Percentiles rank a stretch among this genome's conserved stretches.
phyloP scores from a whole-genome alignment of 2,797 vertebrate genomes.

The Avahi laniger region DNA sequence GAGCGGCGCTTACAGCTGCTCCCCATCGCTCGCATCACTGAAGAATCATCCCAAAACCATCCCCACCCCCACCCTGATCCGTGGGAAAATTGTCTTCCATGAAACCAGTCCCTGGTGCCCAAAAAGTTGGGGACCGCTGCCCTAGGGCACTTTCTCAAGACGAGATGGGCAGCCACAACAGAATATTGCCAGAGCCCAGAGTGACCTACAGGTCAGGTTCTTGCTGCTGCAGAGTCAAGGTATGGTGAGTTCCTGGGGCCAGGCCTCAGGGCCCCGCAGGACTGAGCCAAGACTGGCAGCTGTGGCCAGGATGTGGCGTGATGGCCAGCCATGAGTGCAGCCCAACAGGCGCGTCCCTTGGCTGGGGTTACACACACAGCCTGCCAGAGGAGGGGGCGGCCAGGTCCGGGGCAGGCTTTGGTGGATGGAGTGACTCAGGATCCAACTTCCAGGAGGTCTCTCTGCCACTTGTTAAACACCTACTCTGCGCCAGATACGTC shows the following conservation, averaged over 20 bases:
- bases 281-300: background rate
- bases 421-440: background rate
- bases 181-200: background rate
- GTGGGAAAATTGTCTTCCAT: no score
- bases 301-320: background rate
- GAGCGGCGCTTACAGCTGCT: no score
- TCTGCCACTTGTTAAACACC: background rate
- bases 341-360: background rate
- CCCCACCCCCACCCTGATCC: no score
- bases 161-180: background rate
- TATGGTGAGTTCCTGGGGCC: background rate
- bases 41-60: no score
- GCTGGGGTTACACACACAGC: background rate
- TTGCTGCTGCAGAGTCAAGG: background rate
- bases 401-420: background rate
- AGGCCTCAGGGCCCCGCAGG: background rate
- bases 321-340: background rate
- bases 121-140: no score
- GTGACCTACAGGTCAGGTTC: background rate
- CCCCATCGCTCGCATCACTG: no score
- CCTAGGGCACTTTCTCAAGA: background rate
- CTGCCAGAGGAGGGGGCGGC: background rate
- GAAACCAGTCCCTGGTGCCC: no score
- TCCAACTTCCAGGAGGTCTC: background rate
- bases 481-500: background rate